phyloP scores from a whole-genome alignment of 2,888 invertebrate genomes.

The Xestoiulus laeticollis region DNA sequence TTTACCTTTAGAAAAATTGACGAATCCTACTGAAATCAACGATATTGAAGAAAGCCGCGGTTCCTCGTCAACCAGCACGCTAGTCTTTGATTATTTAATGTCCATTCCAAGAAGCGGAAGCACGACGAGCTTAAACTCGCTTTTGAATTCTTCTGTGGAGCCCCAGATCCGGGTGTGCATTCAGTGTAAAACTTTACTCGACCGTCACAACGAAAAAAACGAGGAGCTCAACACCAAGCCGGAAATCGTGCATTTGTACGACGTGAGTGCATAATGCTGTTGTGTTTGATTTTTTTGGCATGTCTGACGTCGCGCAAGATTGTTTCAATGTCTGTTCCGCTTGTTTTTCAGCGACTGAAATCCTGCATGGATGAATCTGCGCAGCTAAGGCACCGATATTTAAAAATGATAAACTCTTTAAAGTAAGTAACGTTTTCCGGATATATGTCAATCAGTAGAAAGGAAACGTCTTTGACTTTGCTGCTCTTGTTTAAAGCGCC shows the following conservation, averaged over 20 bases:
- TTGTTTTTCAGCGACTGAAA: constrained; percentile 71
- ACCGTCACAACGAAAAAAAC: constrained; percentile 79
- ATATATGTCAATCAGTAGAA: no score
- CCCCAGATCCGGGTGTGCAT: constrained; percentile 70
- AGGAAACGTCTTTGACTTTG: no score
- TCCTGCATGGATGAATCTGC: constrained; percentile 79
- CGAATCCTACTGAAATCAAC: constrained; percentile 66
- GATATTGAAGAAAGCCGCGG: constrained; percentile 58
- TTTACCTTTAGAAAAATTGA: constrained; percentile 70
- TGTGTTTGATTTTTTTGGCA: background rate
- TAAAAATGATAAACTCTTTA: constrained; percentile 71
- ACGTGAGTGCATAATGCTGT: constrained; percentile 62
- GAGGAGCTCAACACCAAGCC: constrained; percentile 83
- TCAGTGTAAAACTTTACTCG: constrained; percentile 69
- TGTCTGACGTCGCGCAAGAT: background rate
- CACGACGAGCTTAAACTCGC: constrained; percentile 68
- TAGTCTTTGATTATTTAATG: background rate
- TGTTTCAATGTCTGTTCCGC: background rate
- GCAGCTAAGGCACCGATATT: constrained; percentile 68
- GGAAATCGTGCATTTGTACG: constrained; percentile 81
- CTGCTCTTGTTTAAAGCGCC: constrained; percentile 59
- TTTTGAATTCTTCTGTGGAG: constrained; percentile 63
- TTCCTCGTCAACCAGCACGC: background rate
- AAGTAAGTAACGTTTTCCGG: constrained; percentile 67
- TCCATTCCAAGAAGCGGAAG: constrained; percentile 63